Evolutionary conservation across 2,113 vertebrate genomes (phyloP).

Genomic region (Prolemur simus): DNA sequence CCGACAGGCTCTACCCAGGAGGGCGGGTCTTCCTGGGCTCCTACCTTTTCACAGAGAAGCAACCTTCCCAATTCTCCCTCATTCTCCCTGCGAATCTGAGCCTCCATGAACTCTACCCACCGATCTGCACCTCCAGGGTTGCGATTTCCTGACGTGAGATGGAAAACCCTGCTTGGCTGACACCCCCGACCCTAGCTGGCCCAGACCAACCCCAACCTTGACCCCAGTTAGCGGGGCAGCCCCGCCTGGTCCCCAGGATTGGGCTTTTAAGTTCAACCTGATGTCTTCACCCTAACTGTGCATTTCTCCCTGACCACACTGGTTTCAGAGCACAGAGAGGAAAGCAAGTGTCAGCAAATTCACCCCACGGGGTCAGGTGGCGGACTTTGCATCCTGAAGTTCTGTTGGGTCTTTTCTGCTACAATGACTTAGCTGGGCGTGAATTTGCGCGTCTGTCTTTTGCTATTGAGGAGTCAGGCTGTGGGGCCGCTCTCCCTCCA

Average conservation of each 20-base stretch:
- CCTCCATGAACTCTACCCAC: rapidly evolving
- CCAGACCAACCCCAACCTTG: not conserved
- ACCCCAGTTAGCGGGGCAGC: rapidly evolving
- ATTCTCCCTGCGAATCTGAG: no score
- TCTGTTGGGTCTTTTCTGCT: not conserved
- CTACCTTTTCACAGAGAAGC: no score
- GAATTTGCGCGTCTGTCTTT: not conserved
- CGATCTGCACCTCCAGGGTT: rapidly evolving
- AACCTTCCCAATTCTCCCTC: not conserved
- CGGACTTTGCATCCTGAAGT: rapidly evolving
- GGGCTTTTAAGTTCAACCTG: not conserved
- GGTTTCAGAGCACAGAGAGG: not conserved
- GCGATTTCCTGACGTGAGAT: rapidly evolving
- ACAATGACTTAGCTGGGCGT: not conserved
- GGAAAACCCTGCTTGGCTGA: not conserved
- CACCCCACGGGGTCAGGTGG: rapidly evolving
- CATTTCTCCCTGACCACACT: rapidly evolving
- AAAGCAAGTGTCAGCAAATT: not conserved
- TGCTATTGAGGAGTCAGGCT: rapidly evolving
- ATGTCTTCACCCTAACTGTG: not conserved
- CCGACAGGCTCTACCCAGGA: no score
- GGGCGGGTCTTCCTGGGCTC: not conserved
- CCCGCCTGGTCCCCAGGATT: not conserved
- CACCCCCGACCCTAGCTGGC: not conserved
- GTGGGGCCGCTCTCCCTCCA: not conserved